Evolutionary conservation across 2,113 vertebrate genomes (phyloP).

Genomic region (Turdus rufiventris): DNA sequence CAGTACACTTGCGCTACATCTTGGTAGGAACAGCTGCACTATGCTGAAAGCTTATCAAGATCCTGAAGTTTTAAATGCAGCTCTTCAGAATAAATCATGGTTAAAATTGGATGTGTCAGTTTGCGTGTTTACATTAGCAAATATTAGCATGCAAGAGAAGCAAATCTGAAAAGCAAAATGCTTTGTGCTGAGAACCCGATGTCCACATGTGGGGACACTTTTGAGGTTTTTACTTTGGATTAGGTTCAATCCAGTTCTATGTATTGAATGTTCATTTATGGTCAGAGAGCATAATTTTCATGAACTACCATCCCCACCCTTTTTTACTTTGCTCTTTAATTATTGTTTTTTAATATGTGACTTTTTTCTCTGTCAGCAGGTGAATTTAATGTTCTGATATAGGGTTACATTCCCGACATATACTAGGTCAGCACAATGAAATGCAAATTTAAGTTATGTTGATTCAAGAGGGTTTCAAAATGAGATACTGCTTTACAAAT

Average conservation of each 20-base stretch:
- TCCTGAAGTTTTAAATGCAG: not conserved
- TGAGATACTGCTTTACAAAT: not conserved
- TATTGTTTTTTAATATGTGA: not conserved
- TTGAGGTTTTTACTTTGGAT: not conserved
- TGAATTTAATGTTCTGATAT: not conserved
- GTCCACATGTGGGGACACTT: not conserved
- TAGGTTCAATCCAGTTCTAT: not conserved
- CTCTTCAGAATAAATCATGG: not conserved
- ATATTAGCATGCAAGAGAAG: not conserved
- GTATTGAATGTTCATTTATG: not conserved
- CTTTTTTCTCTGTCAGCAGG: not conserved
- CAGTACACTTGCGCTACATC: not conserved
- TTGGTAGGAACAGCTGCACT: not conserved
- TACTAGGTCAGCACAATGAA: not conserved
- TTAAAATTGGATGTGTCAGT: not conserved
- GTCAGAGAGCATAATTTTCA: not conserved
- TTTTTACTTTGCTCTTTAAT: not conserved
- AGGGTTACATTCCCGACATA: not conserved
- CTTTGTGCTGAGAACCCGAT: not conserved
- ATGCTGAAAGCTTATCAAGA: not conserved
- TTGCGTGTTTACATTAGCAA: not conserved
- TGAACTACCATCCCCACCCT: not conserved
- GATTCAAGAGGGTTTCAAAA: not conserved
- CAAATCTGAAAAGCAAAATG: not conserved
- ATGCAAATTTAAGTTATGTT: not conserved